Evolutionary conservation across 2,888 invertebrate genomes (phyloP), one percentile per base, ranked within the genome.

Genomic region (Pandemis heparana): DNA sequence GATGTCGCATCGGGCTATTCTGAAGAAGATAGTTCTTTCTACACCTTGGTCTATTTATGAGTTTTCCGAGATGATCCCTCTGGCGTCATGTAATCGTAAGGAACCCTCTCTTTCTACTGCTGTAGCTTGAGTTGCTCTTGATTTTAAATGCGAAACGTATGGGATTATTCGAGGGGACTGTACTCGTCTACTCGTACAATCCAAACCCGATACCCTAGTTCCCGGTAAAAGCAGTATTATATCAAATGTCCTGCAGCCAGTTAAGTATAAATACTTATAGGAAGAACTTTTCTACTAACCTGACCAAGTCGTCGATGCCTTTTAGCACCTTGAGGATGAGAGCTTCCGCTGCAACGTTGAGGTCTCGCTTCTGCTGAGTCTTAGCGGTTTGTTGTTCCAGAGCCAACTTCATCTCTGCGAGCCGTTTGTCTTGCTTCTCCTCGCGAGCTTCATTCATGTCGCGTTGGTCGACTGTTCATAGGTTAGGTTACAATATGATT

Each of bases 1-100:
- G 70, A 87, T 82, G 83, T 95, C 95, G 66, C 95, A 93, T 79
- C 90, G 89, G 14, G 95, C 90, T 63, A 95, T 81, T 46, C 94
- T 92, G 74, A 0, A 18, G 59, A 32, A 69, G n/a, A 67, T 10
- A 51, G 2, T 56, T 18, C 4, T n/a, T 60, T 18, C 6, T 1
- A 18, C 53, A 53, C 9, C 6, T 2, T n/a, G n/a, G 48, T 5
- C n/a, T 48, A 48, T n/a, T 14, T 14, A n/a, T 41, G 0, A 0
- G 23, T 32, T 32, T 32, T 32, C 23, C 0, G 7, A 41, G 9
- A 41, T 41, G 7, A 41, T 41, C 23, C 0, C 41, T 41, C 41
- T 41, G 39, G 8, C 39, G 39, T 41, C 6, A 41, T 41, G 3
- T 32, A 32, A 32, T 32, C 23, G 23, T 32, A 2, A 32, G 23